Evolutionary conservation across 2,113 vertebrate species (phyloP), one percentile per base, ranked within the genome.

Genomic region (Tetrao urogallus): DNA sequence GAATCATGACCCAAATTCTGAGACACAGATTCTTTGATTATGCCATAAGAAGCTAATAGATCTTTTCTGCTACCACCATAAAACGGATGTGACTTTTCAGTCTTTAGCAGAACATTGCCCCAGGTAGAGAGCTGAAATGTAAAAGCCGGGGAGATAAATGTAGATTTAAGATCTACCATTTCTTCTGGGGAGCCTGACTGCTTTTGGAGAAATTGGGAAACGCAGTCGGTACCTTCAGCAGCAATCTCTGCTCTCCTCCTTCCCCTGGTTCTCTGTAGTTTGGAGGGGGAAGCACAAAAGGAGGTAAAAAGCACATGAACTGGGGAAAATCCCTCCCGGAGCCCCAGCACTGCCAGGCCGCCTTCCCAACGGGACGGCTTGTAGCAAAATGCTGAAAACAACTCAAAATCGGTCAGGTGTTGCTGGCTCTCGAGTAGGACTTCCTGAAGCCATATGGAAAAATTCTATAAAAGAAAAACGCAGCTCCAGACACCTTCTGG

Each of bases 1-100:
- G 93, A 93, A 93, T 97, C 96, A 88, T 83, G 94, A 94, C 93
- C 94, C 94, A 93, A 90, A 96, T 96, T 96, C 88, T 88, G 88
- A 86, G 94, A 78, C 85, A 84, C 91, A 10, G 48, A 86, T 95
- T 86, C 91, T 88, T 95, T 95, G 86, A 92, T 95, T 95, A 91
- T 65, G 86, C 93, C 20, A 6, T 94, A 78, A 97, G 94, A 94
- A 86, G 88, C 91, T 88, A 81, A 94, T 93, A 94, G 90, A 96
- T 88, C 91, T 93, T 95, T 66, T 75, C 28, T 6, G 90, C 91
- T 87, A 34, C 74, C 1, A 0, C 81, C 17, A 8, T 95, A 94
- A 95, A 97, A 93, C 43, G 63, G 65, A 82, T 89, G 78, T 30
- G 71, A 90, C 86, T 97, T 92, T 60, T 81, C 84, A 89, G 72